Evolutionary conservation across 2,113 vertebrate genomes (phyloP).

Genomic region (Spermophilus dauricus): DNA sequence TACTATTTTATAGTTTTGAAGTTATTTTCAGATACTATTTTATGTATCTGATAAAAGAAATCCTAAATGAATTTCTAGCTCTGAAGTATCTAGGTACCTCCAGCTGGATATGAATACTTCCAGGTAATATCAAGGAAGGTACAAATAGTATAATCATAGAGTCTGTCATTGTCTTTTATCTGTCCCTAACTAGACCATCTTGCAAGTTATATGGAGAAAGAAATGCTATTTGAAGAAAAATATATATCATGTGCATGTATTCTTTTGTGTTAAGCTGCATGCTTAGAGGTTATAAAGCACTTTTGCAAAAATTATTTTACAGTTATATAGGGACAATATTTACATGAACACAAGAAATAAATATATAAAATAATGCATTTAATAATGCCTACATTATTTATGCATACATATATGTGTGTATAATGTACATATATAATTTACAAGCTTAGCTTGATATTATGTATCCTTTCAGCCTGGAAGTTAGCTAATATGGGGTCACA

Average conservation of each 20-base stretch:
- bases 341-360: not conserved
- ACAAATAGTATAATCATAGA: not conserved
- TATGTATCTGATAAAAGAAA: not conserved
- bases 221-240: conserved; percentile 40
- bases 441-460: not conserved
- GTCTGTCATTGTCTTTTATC: not conserved
- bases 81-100: not conserved
- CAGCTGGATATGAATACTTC: not conserved
- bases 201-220: not conserved
- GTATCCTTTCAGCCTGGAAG: not conserved
- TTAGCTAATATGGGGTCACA: not conserved
- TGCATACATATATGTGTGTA: not conserved
- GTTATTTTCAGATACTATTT: not conserved
- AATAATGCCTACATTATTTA: not conserved
- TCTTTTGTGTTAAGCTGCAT: not conserved
- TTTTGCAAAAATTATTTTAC: not conserved
- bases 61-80: not conserved
- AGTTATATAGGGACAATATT: not conserved
- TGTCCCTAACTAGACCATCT: not conserved
- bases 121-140: not conserved
- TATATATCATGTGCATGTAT: not conserved
- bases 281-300: not conserved
- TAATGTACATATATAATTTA: not conserved
- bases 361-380: not conserved
- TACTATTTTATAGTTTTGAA: not conserved